phyloP scores from a whole-genome alignment of 2,797 vertebrate species.

The Meda fulgida region DNA sequence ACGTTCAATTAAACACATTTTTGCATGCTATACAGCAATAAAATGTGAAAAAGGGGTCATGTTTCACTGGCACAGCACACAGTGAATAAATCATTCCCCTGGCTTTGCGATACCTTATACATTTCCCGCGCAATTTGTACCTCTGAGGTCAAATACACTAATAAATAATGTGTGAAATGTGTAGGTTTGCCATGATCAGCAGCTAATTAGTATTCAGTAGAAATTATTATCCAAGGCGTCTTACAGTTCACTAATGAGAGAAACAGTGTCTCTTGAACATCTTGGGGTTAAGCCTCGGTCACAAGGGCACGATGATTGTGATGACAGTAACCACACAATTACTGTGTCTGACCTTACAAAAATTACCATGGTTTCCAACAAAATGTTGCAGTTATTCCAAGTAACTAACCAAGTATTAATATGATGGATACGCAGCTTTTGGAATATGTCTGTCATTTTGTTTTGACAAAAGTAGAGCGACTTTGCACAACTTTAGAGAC shows the following conservation, averaged over 20 bases:
- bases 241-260: slow-evolving; percentile 8
- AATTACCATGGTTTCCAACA: not conserved
- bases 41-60: not conserved
- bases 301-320: not conserved
- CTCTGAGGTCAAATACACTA: slow-evolving; percentile 21
- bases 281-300: not conserved
- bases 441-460: not conserved
- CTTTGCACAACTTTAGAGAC: not conserved
- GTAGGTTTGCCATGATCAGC: not conserved
- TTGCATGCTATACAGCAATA: not conserved
- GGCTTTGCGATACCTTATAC: not conserved
- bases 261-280: not conserved
- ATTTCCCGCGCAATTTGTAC: not conserved
- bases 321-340: not conserved
- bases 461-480: not conserved
- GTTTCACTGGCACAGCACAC: not conserved
- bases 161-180: slow-evolving; percentile 24
- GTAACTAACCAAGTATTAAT: not conserved
- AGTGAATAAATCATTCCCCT: slow-evolving; percentile 7
- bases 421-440: not conserved
- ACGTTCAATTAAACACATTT: not conserved
- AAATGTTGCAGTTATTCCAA: not conserved
- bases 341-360: not conserved
- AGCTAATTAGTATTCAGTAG: not conserved
- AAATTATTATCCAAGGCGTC: not conserved